These are phyloP conservation scores for Agapostemon virescens DNA, from an alignment of 2,888 invertebrate species.

Conservation along the genomic window DNA sequence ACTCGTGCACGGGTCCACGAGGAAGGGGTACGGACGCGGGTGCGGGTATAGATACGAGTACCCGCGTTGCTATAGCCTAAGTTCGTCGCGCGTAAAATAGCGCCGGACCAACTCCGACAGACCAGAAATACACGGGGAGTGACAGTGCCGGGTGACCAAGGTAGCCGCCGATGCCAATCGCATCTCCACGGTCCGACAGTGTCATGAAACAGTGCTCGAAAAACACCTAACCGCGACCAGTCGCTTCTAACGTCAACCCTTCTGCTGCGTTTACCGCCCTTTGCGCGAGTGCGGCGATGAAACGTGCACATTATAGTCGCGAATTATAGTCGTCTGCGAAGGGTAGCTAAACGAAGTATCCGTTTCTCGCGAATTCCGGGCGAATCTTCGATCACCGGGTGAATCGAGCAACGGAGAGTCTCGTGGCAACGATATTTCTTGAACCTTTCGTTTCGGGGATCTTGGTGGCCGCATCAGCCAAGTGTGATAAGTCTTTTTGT, in stretches of 20 bases:
- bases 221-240: neutral
- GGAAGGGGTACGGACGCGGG: conserved; percentile 55
- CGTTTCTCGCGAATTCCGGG: too few species aligned
- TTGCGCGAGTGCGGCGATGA: neutral
- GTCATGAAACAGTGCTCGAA: neutral
- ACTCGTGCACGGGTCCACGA: conserved; percentile 67
- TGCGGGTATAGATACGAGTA: conserved; percentile 60
- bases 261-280: neutral
- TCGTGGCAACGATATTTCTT: neutral
- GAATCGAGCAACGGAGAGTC: neutral
- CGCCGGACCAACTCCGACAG: conserved; percentile 57
- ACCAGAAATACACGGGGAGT: conserved; percentile 24
- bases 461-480: neutral
- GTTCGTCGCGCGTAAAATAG: conserved; percentile 66
- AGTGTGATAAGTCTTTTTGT: neutral
- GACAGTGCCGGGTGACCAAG: conserved; percentile 43
- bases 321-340: neutral
- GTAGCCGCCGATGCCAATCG: conserved; percentile 25
- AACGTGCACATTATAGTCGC: neutral
- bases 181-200: conserved; percentile 2
- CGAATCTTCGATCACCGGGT: neutral
- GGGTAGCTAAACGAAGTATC: neutral
- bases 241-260: neutral
- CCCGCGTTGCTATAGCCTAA: conserved; percentile 63
- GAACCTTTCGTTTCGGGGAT: neutral